A percentile compares a stretch with the other conserved stretches of the same genome.
Conservation (phyloP, 1,140 invertebrate species). For the Diabrotica undecimpunctata region DNA sequence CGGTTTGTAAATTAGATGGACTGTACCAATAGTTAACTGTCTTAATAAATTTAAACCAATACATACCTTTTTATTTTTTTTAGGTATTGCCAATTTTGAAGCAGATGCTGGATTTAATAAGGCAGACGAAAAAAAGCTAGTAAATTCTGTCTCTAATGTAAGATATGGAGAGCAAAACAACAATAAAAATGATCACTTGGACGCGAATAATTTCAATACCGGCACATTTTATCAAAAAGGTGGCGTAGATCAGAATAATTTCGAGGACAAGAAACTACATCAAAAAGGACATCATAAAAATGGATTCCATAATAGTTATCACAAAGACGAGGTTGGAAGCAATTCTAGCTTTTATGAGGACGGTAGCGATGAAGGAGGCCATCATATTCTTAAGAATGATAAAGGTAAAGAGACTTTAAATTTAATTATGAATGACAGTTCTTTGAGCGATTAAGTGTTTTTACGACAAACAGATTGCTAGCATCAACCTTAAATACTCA, state of each 20-base stretch:
- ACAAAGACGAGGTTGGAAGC: conserved; percentile 63
- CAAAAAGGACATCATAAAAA: conserved; percentile 62
- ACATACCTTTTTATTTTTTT: conserved; percentile 8
- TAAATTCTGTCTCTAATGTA: conserved; percentile 33
- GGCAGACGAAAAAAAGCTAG: conserved; percentile 35
- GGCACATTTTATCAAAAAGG: conserved; percentile 37
- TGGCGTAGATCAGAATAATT: conserved; percentile 36
- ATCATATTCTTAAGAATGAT: conserved; percentile 51
- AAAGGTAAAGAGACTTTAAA: conserved; percentile 37
- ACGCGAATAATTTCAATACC: conserved; percentile 34
- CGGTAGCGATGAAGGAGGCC: conserved; percentile 56
- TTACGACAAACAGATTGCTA: conserved; percentile 47
- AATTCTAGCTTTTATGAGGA: conserved; percentile 64
- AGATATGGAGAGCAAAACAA: conserved; percentile 32
- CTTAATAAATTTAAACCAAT: too few species aligned
- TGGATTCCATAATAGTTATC: conserved; percentile 62
- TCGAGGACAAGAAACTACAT: conserved; percentile 52
- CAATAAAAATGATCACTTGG: conserved; percentile 34
- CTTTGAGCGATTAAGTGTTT: too few species aligned
- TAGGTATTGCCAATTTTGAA: conserved; percentile 30
- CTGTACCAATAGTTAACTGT: too few species aligned
- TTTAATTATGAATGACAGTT: too few species aligned
- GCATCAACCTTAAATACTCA: background rate
- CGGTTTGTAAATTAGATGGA: too few species aligned
- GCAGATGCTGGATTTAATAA: conserved; percentile 38